These are phyloP conservation scores for Panthera tigris DNA, from an alignment of 2,113 vertebrate genomes.

Conservation along the genomic window DNA sequence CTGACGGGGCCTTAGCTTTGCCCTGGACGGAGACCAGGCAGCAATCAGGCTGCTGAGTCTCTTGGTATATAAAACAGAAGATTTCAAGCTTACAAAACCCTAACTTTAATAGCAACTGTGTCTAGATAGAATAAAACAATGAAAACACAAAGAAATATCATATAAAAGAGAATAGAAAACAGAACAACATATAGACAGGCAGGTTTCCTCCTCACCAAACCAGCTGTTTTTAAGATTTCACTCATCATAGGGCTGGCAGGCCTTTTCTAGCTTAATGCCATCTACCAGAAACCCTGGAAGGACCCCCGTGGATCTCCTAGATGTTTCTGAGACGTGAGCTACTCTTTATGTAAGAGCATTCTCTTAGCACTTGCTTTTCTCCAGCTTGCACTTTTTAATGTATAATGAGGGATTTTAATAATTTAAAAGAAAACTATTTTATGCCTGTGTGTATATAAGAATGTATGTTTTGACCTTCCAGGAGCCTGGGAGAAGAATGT, in stretches of 20 bases:
- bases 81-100: not conserved
- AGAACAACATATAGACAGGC: not conserved
- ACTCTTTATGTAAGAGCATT: not conserved
- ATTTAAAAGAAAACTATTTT: not conserved
- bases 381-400: not conserved
- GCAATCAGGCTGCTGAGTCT: not conserved
- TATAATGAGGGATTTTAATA: not conserved
- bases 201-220: not conserved
- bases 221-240: not conserved
- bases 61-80: not conserved
- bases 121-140: not conserved
- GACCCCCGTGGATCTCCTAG: not conserved
- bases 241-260: not conserved
- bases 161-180: not conserved
- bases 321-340: not conserved
- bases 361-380: not conserved
- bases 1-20: not conserved
- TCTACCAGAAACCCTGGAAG: not conserved
- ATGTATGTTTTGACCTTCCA: slow-evolving; percentile 63
- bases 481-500: slow-evolving; percentile 90
- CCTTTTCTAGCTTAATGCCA: not conserved
- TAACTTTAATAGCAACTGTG: not conserved
- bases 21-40: not conserved
- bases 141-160: not conserved
- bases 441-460: not conserved